Base-by-base conservation (phyloP, 2,113 vertebrate genomes). In the Calidris pugnax region DNA sequence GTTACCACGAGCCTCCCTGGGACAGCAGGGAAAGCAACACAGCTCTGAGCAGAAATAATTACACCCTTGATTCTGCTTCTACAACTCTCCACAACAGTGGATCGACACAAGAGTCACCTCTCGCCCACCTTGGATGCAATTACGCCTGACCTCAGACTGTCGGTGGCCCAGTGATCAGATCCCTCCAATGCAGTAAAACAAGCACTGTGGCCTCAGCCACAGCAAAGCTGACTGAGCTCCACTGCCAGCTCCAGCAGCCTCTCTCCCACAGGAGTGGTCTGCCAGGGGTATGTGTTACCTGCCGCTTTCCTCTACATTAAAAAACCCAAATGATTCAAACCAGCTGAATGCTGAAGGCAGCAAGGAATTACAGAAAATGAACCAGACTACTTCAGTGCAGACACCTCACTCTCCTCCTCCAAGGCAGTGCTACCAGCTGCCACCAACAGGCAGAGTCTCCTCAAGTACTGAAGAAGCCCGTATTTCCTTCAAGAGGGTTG, bases 121-220 rank as follows among this genome's bases (percentile, higher is more conserved):
- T 60, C 7, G 10, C 27, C 22, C 80, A 62, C 33, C 30, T 1
- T 7, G 33, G 67, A 22, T 66, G 14, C 66, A 79, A 63, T 67
- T 63, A 63, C 4, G 2, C 14, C 77, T 67, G 56, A 87, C 28
- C 30, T 3, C 4, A 51, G 28, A 37, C 48, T 15, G 28, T 32
- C 6, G 37, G 47, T 7, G 20, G 14, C n/a, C 33, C 20, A 5
- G 35, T 27, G 50, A 78, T 0, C 7, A 1, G 27, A 77, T 55
- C 59, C 23, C 47, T 87, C 33, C 41, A 45, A 22, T 2, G 3
- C 12, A 47, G 13, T 33, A n/a, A 23, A 22, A 72, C 68, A 39
- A 39, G 12, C 43, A n/a, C 30, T 6, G 10, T 2, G 8, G 43
- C 75, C 67, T 67, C 7, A 20, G 35, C 39, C 21, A 15, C 4